phyloP scores from a whole-genome alignment of 2,113 vertebrate species.

The Chaetodon trifascialis region DNA sequence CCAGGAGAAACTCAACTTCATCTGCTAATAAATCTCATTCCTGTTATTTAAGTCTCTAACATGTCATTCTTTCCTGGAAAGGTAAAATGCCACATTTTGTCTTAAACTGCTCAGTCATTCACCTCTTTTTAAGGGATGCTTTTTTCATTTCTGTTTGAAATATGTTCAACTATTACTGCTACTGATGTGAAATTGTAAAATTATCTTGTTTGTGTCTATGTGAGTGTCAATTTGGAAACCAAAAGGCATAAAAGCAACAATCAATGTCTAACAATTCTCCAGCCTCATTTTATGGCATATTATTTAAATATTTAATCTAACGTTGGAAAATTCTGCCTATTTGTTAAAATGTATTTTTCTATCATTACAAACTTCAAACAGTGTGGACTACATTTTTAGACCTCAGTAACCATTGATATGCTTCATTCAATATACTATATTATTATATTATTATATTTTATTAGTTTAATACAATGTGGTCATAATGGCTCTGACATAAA shows the following conservation, averaged over 20 bases:
- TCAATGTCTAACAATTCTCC: background rate
- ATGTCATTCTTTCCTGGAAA: background rate
- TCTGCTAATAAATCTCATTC: slow-evolving; percentile 24
- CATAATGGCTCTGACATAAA: background rate
- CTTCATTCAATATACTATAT: background rate
- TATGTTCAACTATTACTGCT: background rate
- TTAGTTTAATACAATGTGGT: background rate
- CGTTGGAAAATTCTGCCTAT: background rate
- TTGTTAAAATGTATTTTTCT: background rate
- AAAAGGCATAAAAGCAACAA: background rate
- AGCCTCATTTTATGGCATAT: background rate
- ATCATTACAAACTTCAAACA: background rate
- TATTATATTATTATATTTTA: too few relatives aligned
- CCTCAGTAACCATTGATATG: background rate
- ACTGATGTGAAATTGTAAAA: background rate
- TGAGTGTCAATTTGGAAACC: background rate
- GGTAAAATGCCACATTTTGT: background rate
- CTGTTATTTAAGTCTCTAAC: background rate
- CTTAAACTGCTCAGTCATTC: background rate
- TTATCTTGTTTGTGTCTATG: background rate
- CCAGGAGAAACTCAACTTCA: slow-evolving; percentile 21
- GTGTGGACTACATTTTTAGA: background rate
- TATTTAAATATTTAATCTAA: background rate
- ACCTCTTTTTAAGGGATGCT: background rate
- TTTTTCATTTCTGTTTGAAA: background rate